These are phyloP conservation scores for Hemichromis elongatus DNA, from an alignment of 2,113 vertebrate genomes.

Conservation along the genomic window DNA sequence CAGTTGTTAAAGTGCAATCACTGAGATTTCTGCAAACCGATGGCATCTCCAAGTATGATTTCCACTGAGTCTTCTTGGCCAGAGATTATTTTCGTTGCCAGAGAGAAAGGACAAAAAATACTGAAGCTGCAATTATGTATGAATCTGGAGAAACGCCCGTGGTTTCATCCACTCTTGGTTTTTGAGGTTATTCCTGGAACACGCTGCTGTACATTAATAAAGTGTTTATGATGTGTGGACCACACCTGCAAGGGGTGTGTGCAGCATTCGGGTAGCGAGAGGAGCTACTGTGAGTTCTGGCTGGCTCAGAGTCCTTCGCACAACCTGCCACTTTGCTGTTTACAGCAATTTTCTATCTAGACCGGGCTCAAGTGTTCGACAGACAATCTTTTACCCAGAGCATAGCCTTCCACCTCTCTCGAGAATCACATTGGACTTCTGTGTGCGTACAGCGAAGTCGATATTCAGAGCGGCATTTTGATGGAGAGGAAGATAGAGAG, in stretches of 20 bases:
- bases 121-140: conserved; percentile 9
- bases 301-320: conserved; percentile 4
- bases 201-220: conserved; percentile 20
- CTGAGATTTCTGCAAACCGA: not conserved
- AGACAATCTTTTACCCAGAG: not conserved
- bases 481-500: not conserved
- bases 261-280: not conserved
- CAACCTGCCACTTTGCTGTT: not conserved
- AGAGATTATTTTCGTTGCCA: not conserved
- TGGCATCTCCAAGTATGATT: not conserved
- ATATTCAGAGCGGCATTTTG: conserved; percentile 32
- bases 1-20: not conserved
- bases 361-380: not conserved
- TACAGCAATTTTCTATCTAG: not conserved
- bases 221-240: conserved; percentile 60
- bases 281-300: conserved; percentile 20
- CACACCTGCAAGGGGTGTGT: conserved; percentile 51
- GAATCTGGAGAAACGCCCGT: conserved; percentile 15
- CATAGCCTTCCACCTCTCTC: not conserved
- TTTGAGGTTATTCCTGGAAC: conserved; percentile 52
- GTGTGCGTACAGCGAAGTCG: not conserved
- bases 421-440: not conserved
- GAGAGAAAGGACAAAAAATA: not conserved
- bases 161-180: conserved; percentile 41
- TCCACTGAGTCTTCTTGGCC: not conserved